Percentiles rank a stretch among this genome's conserved stretches.
phyloP scores from a whole-genome alignment of 1,140 invertebrate species.

The Calosoma granatense region DNA sequence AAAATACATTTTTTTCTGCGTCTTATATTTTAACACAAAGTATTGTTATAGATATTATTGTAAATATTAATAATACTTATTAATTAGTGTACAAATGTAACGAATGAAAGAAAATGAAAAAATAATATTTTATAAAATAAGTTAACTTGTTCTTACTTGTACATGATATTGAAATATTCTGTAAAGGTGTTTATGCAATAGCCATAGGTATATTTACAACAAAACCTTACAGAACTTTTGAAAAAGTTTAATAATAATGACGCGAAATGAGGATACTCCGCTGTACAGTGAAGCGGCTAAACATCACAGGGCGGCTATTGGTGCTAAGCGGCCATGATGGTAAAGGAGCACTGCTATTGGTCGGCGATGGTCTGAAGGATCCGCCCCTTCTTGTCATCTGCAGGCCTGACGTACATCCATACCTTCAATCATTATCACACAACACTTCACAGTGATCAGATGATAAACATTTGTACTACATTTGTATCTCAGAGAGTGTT shows the following conservation, averaged over 20 bases:
- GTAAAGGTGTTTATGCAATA: neutral
- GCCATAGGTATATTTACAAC: neutral
- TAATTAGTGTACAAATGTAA: too few species aligned
- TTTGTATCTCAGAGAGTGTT: neutral
- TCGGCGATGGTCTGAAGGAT: neutral
- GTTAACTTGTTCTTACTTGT: too few species aligned
- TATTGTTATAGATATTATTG: too few species aligned
- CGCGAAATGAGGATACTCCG: neutral
- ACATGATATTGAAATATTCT: too few species aligned
- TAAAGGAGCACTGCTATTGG: neutral
- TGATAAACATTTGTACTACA: neutral
- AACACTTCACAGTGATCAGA: neutral
- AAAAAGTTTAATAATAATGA: conserved; percentile 4
- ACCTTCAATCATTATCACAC: neutral
- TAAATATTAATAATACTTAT: too few species aligned
- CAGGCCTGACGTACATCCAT: neutral
- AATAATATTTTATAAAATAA: too few species aligned
- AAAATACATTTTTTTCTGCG: too few species aligned
- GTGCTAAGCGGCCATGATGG: neutral
- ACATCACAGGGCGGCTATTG: neutral
- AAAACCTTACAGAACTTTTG: neutral
- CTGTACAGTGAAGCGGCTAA: neutral
- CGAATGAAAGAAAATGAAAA: too few species aligned
- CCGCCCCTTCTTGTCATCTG: neutral
- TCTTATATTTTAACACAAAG: too few species aligned